phyloP scores from a whole-genome alignment of 1,140 invertebrate species.

The Aphidius ervi region DNA sequence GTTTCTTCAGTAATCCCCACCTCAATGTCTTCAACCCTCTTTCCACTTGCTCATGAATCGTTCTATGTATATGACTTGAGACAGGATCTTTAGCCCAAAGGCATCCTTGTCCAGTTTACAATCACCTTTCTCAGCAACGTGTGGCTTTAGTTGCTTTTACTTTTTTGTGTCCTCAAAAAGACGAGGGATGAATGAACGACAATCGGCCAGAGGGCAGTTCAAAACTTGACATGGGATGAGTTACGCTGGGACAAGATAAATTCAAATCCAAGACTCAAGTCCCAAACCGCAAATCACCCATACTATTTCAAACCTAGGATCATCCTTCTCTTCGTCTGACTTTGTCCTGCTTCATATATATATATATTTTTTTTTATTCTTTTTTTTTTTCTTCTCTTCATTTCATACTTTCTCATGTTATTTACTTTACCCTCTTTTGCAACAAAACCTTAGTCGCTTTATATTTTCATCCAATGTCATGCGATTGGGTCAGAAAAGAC shows the following conservation, averaged over 20 bases:
- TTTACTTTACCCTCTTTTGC: conserved; percentile 38
- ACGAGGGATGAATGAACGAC: conserved; percentile 14
- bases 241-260: conserved; percentile 39
- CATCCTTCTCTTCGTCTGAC: conserved; percentile 40
- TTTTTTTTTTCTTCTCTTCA: neutral
- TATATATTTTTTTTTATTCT: conserved; percentile 1
- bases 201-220: conserved; percentile 2
- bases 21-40: conserved; percentile 15
- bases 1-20: conserved; percentile 23
- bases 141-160: too few species aligned
- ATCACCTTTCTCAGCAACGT: too few species aligned
- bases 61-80: neutral
- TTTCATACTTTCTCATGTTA: conserved; percentile 8
- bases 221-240: conserved; percentile 13
- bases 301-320: conserved; percentile 40
- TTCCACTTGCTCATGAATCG: conserved; percentile 12
- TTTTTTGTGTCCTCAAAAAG: neutral
- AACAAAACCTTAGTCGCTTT: neutral
- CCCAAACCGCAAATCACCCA: conserved; percentile 44
- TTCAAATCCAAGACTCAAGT: conserved; percentile 45
- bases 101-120: too few species aligned
- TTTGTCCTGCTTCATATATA: conserved; percentile 36
- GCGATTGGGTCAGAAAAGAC: too few species aligned
- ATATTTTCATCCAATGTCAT: neutral
- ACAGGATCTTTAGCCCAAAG: too few species aligned